Percentiles rank a stretch among this genome's conserved stretches.
These are phyloP conservation scores for Cyclargus thomasi DNA, from an alignment of 1,140 invertebrate genomes.

Conservation along the genomic window DNA sequence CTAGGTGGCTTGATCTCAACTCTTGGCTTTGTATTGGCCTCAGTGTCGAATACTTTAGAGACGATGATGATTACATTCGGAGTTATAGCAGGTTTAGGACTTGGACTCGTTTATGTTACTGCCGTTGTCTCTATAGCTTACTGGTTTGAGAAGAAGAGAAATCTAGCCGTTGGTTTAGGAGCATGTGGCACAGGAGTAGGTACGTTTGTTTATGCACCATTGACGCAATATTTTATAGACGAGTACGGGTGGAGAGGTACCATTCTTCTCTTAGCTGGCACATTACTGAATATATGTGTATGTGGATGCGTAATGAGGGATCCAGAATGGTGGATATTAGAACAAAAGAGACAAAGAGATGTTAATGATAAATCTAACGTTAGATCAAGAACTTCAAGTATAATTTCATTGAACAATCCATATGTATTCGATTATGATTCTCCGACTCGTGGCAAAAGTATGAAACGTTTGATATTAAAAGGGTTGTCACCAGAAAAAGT, in stretches of 20 bases:
- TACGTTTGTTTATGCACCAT: slow-evolving; percentile 89
- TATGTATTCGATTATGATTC: slow-evolving; percentile 51
- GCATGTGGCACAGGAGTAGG: slow-evolving; percentile 93
- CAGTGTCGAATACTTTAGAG: slow-evolving; percentile 82
- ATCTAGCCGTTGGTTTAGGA: slow-evolving; percentile 93
- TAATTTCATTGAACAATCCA: slow-evolving; percentile 44
- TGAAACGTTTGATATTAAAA: slow-evolving; percentile 76
- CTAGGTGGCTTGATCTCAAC: slow-evolving; percentile 85
- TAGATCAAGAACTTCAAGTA: slow-evolving; percentile 61
- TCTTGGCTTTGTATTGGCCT: slow-evolving; percentile 87
- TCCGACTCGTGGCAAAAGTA: slow-evolving; percentile 46
- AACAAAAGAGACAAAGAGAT: slow-evolving; percentile 74
- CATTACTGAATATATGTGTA: slow-evolving; percentile 91
- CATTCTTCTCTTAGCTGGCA: slow-evolving; percentile 86
- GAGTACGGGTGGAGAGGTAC: slow-evolving; percentile 92
- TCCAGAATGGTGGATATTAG: slow-evolving; percentile 84
- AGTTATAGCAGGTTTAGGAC: slow-evolving; percentile 87
- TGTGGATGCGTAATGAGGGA: slow-evolving; percentile 92
- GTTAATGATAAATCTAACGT: slow-evolving; percentile 35
- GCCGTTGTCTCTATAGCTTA: slow-evolving; percentile 95
- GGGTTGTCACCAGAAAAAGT: slow-evolving; percentile 81
- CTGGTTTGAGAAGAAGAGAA: slow-evolving; percentile 95
- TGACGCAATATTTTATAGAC: slow-evolving; percentile 84
- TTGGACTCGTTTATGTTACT: slow-evolving; percentile 92
- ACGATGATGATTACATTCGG: slow-evolving; percentile 91